Evolutionary conservation across 2,888 invertebrate species (phyloP), one percentile per base, ranked within the genome.

Genomic region (Troides aeacus): DNA sequence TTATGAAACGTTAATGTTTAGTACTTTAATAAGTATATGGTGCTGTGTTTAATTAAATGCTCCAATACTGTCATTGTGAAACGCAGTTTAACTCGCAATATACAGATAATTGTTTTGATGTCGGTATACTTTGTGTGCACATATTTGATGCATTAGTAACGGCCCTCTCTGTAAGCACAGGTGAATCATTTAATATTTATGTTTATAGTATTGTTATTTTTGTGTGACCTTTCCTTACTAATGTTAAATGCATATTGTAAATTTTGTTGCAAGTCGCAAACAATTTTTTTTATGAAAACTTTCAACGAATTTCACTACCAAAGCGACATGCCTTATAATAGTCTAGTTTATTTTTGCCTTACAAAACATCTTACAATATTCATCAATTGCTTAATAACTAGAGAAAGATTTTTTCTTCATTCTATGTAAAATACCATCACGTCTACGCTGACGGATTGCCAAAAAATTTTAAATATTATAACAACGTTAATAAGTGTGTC

Each of bases 371-470:
- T 39, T 39, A 39, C 39, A 39, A 39, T 39, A 7, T 4, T 8
- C 39, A 10, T 10, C 10, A 39, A 7, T 10, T 6, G 39, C 39
- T 10, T 39, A 10, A 50, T 18, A 50, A 15, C 15, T 4, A 18
- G 17, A 15, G 17, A 17, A 50, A 5, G 50, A 17, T 50, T 50
- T 15, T 15, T 18, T 5, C 15, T 50, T 50, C 2, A 15, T 50
- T 50, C 15, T 15, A 50, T 17, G 18, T 21, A 8, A 46, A 59
- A 59, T 65, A 59, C 58, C 24, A n/a, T 46, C 59, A 60, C 60
- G 59, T 57, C 36, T n/a, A 57, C 21, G 21, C 50, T 60, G 66
- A 50, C 50, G 60, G 23, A 46, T 46, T 60, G 66, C 60, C 60
- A 66, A 50, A 64, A 59, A 66, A 18, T 17, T 50, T 50, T 17